Evolutionary conservation across 2,113 vertebrate species (phyloP).

Genomic region (Colinus virginianus): DNA sequence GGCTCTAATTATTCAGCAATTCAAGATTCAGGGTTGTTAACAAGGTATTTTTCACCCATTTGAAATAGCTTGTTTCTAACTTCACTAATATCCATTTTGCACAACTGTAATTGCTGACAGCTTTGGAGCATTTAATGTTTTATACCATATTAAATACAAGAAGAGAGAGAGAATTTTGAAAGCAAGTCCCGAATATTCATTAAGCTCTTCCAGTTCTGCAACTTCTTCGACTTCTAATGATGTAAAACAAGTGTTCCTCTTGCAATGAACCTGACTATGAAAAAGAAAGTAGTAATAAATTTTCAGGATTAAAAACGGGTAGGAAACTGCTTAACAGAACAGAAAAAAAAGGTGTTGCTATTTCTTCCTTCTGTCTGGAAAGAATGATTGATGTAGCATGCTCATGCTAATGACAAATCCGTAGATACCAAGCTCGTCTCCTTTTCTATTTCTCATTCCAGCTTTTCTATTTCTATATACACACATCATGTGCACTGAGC

Average conservation of each 20-base stretch:
- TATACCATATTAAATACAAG: background rate
- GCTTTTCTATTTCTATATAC: too few species aligned
- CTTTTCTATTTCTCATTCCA: background rate
- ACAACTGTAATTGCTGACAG: background rate
- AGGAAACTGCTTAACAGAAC: background rate
- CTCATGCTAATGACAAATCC: background rate
- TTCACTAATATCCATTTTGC: constrained; percentile 13
- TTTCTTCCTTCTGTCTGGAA: background rate
- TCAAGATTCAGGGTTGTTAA: background rate
- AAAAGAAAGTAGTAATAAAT: background rate
- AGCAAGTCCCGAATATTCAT: background rate
- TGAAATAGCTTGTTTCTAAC: background rate
- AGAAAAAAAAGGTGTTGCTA: background rate
- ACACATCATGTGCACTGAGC: background rate
- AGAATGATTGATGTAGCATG: background rate
- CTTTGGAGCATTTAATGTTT: constrained; percentile 3
- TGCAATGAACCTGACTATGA: background rate
- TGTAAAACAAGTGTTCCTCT: rapidly evolving
- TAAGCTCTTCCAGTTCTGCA: background rate
- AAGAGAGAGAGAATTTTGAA: background rate
- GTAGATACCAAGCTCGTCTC: background rate
- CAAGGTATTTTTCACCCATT: constrained; percentile 5
- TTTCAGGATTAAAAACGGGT: background rate
- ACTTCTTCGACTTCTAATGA: background rate
- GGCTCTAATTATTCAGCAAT: constrained; percentile 24